These are phyloP conservation scores for Drosophila subquinaria DNA, from an alignment of 2,888 invertebrate genomes.

Conservation along the genomic window DNA sequence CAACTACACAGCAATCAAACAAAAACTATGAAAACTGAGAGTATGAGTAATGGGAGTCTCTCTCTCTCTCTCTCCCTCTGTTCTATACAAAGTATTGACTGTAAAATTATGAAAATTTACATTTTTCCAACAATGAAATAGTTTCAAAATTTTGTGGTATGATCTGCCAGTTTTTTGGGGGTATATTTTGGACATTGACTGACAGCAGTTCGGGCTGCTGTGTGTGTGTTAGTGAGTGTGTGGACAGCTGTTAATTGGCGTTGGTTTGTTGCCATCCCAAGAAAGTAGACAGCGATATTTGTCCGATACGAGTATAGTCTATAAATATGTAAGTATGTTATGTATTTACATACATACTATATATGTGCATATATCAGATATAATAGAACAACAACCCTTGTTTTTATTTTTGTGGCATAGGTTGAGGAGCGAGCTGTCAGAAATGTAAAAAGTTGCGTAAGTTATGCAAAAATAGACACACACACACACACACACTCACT, in stretches of 20 bases:
- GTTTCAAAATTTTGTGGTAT: constrained; percentile 32
- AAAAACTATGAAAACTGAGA: constrained; percentile 46
- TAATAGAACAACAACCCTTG: constrained; percentile 63
- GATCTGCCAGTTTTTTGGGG: constrained; percentile 4
- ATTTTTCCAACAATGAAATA: constrained; percentile 67
- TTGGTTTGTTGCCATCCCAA: constrained; percentile 42
- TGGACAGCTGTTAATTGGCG: constrained; percentile 59
- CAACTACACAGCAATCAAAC: constrained; percentile 52
- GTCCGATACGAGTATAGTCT: constrained; percentile 38
- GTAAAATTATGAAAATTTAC: constrained; percentile 77
- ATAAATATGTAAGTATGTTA: constrained; percentile 27
- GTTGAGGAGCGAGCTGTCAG: constrained; percentile 46
- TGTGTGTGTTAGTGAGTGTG: constrained; percentile 11
- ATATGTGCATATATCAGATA: constrained; percentile 31
- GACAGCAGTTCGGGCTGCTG: constrained; percentile 47
- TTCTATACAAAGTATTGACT: constrained; percentile 65
- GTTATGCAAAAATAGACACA: constrained; percentile 68
- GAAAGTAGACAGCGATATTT: constrained; percentile 46
- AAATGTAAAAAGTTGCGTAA: constrained; percentile 69
- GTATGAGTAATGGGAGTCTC: neutral
- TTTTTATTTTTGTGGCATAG: constrained; percentile 18
- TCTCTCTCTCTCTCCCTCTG: neutral
- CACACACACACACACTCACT: constrained; percentile 29
- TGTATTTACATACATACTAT: neutral
- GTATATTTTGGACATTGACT: constrained; percentile 56